Percentiles rank a stretch among this genome's conserved stretches.
phyloP scores from a whole-genome alignment of 53 echinoderm and acorn worm species.

The Actinopyga echinites region DNA sequence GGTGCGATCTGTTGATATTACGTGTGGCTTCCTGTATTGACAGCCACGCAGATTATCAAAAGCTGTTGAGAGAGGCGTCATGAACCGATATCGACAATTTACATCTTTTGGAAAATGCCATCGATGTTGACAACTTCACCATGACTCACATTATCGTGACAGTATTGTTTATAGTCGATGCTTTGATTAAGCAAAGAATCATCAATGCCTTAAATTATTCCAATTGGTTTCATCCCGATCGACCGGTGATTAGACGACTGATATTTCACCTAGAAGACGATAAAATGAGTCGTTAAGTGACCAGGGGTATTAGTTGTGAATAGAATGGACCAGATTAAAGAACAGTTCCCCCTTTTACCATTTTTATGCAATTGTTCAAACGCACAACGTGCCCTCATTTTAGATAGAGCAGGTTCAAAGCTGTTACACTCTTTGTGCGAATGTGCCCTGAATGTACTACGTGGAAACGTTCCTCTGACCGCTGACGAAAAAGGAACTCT shows the following conservation, averaged over 20 bases:
- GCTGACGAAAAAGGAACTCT: not conserved
- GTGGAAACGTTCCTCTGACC: slow-evolving; percentile 53
- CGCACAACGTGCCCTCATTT: slow-evolving; percentile 49
- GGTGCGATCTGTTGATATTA: too few relatives aligned
- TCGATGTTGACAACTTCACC: not conserved
- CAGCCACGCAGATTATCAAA: too few relatives aligned
- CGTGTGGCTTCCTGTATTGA: too few relatives aligned
- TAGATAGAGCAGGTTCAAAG: slow-evolving; percentile 56
- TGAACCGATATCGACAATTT: too few relatives aligned
- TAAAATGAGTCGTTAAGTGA: not conserved
- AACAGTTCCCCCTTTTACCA: slow-evolving; percentile 47
- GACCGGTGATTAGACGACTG: not conserved
- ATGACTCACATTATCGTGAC: not conserved
- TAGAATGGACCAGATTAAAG: slow-evolving; percentile 27
- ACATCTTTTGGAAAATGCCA: too few relatives aligned
- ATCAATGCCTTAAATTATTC: not conserved
- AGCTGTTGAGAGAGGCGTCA: too few relatives aligned
- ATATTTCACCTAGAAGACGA: too few relatives aligned
- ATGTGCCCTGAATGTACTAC: slow-evolving; percentile 49
- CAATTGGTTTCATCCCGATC: slow-evolving; percentile 1
- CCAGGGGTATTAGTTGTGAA: not conserved
- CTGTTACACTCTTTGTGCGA: slow-evolving; percentile 56
- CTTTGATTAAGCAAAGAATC: not conserved
- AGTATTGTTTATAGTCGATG: not conserved
- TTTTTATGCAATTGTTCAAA: slow-evolving; percentile 54